Evolutionary conservation across 2,797 vertebrate genomes (phyloP), one percentile per base, ranked within the genome.

Genomic region (Enteromius fasciolatus): DNA sequence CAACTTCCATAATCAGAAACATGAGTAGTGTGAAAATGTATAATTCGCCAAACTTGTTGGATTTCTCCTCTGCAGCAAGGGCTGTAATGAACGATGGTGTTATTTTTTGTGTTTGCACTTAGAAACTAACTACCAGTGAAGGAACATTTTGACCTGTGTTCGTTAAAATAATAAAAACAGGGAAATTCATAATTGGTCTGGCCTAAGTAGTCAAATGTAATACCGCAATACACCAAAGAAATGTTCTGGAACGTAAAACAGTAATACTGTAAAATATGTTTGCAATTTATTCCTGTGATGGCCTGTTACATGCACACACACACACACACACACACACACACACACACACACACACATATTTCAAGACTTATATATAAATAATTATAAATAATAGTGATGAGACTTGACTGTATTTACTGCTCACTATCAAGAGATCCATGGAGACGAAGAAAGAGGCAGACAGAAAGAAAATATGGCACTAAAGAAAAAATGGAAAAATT

Each of bases 361-460:
- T 41, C 8, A 18, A 52, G 50, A 41, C 8, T 10, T 10, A 39
- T 2, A 39, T 39, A 39, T 41, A 41, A 41, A 41, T 41, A 10
- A 39, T 8, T 10, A 36, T 73, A 80, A 73, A 80, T 80, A 73
- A 73, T 28, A 1, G 57, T 64, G 54, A 73, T 73, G 57, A 73
- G 44, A 73, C 68, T 50, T 46, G 57, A 73, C 68, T 81, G 68
- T 73, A 73, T 81, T 73, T 81, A 63, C 41, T 28, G 73, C 41
- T 63, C 20, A 81, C 48, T 63, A 25, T 31, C 17, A n/a, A 63
- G 5, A 50, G 59, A 80, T 64, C 8, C 28, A 73, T 8, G 31
- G 66, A 78, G 25, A 57, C 2, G 46, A 50, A 63, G 52, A 81
- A 52, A 69, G 48, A 75, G 33, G 50, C 39, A 39, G 18, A 20